Evolutionary conservation across 2,888 invertebrate genomes (phyloP).

Genomic region (Hipparchia semele): DNA sequence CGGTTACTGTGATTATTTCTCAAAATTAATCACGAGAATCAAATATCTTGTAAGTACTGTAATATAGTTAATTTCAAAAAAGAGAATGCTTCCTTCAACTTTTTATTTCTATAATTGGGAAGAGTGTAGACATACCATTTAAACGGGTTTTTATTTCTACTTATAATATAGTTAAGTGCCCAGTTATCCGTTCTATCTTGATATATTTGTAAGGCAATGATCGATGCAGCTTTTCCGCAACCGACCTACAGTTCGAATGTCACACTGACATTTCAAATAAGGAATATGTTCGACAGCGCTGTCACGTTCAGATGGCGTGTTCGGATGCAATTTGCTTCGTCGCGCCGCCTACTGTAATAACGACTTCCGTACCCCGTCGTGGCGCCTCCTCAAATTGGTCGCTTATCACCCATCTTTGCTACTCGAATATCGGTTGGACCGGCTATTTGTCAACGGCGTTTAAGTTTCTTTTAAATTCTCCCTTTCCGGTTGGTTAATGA

Average conservation of each 20-base stretch:
- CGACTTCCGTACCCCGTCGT: constrained; percentile 82
- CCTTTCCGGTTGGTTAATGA: neutral
- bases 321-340: constrained; percentile 77
- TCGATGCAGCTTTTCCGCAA: no score
- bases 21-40: no score
- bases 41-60: no score
- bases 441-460: constrained; percentile 76
- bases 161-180: no score
- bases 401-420: constrained; percentile 82
- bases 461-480: constrained; percentile 39
- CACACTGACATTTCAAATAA: constrained; percentile 77
- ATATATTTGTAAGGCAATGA: no score
- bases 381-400: constrained; percentile 83
- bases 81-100: no score
- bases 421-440: constrained; percentile 75
- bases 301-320: constrained; percentile 82
- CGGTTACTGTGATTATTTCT: no score
- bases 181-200: no score
- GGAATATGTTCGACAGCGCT: constrained; percentile 80
- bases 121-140: no score
- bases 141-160: no score
- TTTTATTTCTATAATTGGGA: no score
- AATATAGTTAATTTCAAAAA: no score
- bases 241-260: constrained; percentile 62
- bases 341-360: constrained; percentile 82